Evolutionary conservation across 2,797 vertebrate species (phyloP).

Genomic region (Capromys pilorides): DNA sequence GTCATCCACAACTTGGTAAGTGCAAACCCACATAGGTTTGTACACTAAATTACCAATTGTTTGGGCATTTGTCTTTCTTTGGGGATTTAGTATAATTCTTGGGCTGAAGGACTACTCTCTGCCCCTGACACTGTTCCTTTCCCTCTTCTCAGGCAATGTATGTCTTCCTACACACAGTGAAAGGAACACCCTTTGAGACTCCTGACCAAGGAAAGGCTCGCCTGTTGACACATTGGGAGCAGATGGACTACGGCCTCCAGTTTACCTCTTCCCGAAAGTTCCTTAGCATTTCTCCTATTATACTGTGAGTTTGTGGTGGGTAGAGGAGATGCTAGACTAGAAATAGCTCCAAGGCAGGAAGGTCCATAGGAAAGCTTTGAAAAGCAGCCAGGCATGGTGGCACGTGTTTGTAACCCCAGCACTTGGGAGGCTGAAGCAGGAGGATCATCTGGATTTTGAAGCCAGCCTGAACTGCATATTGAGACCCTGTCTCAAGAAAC

Average conservation of each 20-base stretch:
- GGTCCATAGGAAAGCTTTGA: not conserved
- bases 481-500: not conserved
- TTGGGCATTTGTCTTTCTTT: conserved; percentile 52
- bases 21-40: conserved; percentile 57
- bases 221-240: conserved; percentile 96
- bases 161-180: conserved; percentile 94
- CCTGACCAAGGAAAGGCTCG: conserved; percentile 96
- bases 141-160: conserved; percentile 91
- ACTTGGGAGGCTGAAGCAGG: not conserved
- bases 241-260: conserved; percentile 95
- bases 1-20: conserved; percentile 97
- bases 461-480: not conserved
- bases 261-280: conserved; percentile 96
- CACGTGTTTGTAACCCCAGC: not conserved
- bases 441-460: not conserved
- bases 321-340: not conserved
- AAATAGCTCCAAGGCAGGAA: conserved; percentile 19
- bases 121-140: not conserved
- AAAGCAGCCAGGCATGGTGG: not conserved
- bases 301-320: conserved; percentile 89
- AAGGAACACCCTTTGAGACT: conserved; percentile 96
- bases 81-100: conserved; percentile 29
- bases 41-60: conserved; percentile 31
- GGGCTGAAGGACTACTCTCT: conserved; percentile 33
- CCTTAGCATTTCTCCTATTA: conserved; percentile 94